These are phyloP conservation scores for Polydesmus complanatus DNA, from an alignment of 2,888 invertebrate genomes.

Conservation along the genomic window DNA sequence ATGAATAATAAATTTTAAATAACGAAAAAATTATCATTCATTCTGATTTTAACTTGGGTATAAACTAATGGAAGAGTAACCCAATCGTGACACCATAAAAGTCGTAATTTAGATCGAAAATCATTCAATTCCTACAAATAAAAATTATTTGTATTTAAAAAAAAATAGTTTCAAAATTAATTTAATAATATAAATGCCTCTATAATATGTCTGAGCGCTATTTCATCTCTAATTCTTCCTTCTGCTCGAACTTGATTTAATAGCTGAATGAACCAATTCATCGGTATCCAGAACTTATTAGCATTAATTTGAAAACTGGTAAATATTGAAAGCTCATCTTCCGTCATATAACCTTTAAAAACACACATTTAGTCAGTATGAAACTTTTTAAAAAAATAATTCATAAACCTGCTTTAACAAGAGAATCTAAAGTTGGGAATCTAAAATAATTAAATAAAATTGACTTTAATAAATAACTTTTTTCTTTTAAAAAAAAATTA, in stretches of 20 bases:
- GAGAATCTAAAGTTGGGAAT: constrained; percentile 67
- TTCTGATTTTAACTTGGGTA: constrained; percentile 42
- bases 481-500: too few relatives aligned
- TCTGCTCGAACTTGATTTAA: constrained; percentile 52
- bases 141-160: too few relatives aligned
- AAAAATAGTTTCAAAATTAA: too few relatives aligned
- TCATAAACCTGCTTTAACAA: constrained; percentile 60
- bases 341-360: constrained; percentile 30
- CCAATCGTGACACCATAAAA: constrained; percentile 53
- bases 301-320: constrained; percentile 44
- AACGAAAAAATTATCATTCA: too few relatives aligned
- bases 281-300: constrained; percentile 82
- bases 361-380: too few relatives aligned
- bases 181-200: too few relatives aligned
- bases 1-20: too few relatives aligned
- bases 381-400: too few relatives aligned
- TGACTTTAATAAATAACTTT: too few relatives aligned
- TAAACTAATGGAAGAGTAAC: constrained; percentile 72
- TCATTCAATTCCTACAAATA: constrained; percentile 53
- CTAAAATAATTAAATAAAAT: too few relatives aligned
- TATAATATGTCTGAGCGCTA: constrained; percentile 22
- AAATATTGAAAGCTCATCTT: constrained; percentile 27
- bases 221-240: constrained; percentile 26
- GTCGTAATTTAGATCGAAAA: constrained; percentile 64
- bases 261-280: constrained; percentile 82